A percentile compares a stretch with the other conserved stretches of the same genome.
Conservation (phyloP, 2,888 invertebrate genomes). For the Portevinia maculata region DNA sequence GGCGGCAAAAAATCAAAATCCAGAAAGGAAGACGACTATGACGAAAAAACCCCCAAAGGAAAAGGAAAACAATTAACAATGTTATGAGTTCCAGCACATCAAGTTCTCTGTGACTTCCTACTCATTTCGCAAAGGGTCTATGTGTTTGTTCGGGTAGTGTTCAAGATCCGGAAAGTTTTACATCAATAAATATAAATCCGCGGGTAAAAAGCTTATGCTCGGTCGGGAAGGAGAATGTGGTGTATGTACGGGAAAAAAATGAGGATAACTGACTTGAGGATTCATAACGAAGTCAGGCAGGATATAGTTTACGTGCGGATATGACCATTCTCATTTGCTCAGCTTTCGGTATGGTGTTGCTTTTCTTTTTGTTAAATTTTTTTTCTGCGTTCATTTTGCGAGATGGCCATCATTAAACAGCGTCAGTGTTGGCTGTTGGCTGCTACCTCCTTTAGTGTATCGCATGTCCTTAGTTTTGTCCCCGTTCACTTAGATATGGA, state of each 20-base stretch:
- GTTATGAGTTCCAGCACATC: slow-evolving; percentile 71
- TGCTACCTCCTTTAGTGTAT: slow-evolving; percentile 13
- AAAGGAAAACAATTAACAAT: slow-evolving; percentile 72
- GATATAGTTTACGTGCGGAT: slow-evolving; percentile 68
- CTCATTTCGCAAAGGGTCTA: background rate
- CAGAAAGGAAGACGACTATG: slow-evolving; percentile 11
- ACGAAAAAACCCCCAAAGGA: slow-evolving; percentile 11
- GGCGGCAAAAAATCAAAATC: slow-evolving; percentile 32
- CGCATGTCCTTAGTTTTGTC: slow-evolving; percentile 67
- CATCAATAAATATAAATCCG: slow-evolving; percentile 73
- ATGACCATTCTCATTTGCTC: slow-evolving; percentile 50
- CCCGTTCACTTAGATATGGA: background rate
- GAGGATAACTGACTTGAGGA: slow-evolving; percentile 48
- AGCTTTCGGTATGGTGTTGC: background rate
- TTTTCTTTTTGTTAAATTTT: background rate
- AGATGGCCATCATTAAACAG: slow-evolving; percentile 67
- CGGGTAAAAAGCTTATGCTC: slow-evolving; percentile 63
- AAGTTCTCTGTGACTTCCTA: slow-evolving; percentile 48
- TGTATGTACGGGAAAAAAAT: background rate
- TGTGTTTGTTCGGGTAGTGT: slow-evolving; percentile 24
- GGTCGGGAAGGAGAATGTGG: background rate
- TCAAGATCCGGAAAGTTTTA: slow-evolving; percentile 67
- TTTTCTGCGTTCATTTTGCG: slow-evolving; percentile 59
- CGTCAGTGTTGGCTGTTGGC: slow-evolving; percentile 29
- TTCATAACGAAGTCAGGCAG: slow-evolving; percentile 70